A percentile compares a stretch with the other conserved stretches of the same genome.
Evolutionary conservation across 2,797 vertebrate species (phyloP).

Genomic region (Parambassis ranga): DNA sequence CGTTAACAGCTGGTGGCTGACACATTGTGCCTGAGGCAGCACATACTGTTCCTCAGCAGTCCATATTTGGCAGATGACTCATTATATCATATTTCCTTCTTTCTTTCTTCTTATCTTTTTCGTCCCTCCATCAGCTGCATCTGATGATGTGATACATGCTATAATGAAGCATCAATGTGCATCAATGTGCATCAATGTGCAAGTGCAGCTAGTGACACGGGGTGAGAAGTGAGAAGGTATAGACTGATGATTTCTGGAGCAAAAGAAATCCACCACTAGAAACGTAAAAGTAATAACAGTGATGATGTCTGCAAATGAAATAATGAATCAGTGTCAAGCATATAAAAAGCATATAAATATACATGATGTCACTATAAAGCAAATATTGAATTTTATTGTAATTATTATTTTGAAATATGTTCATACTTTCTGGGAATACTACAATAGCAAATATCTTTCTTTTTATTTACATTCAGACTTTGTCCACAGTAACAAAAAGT

Average conservation of each 20-base stretch:
- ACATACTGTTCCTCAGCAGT: constrained; percentile 49
- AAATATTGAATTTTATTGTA: too few relatives aligned
- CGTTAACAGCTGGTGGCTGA: constrained; percentile 39
- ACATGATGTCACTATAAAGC: too few relatives aligned
- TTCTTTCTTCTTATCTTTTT: background rate
- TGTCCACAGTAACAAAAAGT: too few relatives aligned
- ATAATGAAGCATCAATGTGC: constrained; percentile 18
- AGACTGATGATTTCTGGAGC: too few relatives aligned
- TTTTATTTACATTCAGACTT: too few relatives aligned
- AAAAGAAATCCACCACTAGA: too few relatives aligned
- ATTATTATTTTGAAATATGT: too few relatives aligned
- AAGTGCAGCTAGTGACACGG: background rate
- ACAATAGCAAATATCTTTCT: too few relatives aligned
- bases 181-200: too few relatives aligned
- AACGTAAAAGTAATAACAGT: too few relatives aligned
- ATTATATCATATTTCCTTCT: constrained; percentile 33
- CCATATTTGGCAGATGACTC: constrained; percentile 54
- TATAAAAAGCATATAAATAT: accelerated
- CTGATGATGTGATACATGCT: constrained; percentile 29
- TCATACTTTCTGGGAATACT: too few relatives aligned
- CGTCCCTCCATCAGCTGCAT: background rate
- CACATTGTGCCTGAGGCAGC: constrained; percentile 26
- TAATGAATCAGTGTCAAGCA: background rate
- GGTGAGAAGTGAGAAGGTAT: too few relatives aligned
- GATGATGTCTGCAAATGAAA: background rate